Evolutionary conservation across 2,797 vertebrate genomes (phyloP).

Genomic region (Protosalanx chinensis): DNA sequence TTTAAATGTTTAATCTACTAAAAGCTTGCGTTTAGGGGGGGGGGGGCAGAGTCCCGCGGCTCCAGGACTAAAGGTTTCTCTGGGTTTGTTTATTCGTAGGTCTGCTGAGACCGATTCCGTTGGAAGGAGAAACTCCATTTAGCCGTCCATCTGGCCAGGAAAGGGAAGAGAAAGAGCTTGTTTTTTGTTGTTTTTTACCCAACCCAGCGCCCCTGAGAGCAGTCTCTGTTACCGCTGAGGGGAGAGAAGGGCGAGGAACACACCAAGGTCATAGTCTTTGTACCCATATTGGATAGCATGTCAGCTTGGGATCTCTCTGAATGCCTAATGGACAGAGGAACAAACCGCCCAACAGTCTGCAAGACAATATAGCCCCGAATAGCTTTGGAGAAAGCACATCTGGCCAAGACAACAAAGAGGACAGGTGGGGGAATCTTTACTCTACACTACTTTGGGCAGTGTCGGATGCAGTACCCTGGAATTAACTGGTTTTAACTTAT

Average conservation of each 20-base stretch:
- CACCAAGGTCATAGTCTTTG: slow-evolving; percentile 44
- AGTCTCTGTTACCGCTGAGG: slow-evolving; percentile 40
- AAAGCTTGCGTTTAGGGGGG: slow-evolving; percentile 51
- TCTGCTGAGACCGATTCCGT: slow-evolving; percentile 50
- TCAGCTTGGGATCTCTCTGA: slow-evolving; percentile 45
- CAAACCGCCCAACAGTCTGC: slow-evolving; percentile 23
- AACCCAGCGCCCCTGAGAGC: slow-evolving; percentile 29
- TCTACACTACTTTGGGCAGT: neutral
- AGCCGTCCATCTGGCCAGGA: slow-evolving; percentile 33
- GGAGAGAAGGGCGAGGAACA: slow-evolving; percentile 11
- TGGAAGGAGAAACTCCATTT: slow-evolving; percentile 34
- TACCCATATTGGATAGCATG: slow-evolving; percentile 46
- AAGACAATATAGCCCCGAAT: slow-evolving; percentile 30
- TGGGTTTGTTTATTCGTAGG: slow-evolving; percentile 4
- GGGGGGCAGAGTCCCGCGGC: slow-evolving; percentile 40
- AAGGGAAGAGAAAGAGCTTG: no score
- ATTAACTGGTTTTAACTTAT: neutral
- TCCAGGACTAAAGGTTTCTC: slow-evolving; percentile 52
- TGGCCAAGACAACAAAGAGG: neutral
- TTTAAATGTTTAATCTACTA: slow-evolving; percentile 62
- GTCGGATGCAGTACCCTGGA: neutral
- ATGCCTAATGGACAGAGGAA: slow-evolving; percentile 46
- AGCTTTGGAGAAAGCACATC: slow-evolving; percentile 7
- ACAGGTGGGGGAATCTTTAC: neutral
- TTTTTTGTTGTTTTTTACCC: neutral